Conservation (phyloP, 1,140 invertebrate genomes). For the Drosophila rhopaloa region DNA sequence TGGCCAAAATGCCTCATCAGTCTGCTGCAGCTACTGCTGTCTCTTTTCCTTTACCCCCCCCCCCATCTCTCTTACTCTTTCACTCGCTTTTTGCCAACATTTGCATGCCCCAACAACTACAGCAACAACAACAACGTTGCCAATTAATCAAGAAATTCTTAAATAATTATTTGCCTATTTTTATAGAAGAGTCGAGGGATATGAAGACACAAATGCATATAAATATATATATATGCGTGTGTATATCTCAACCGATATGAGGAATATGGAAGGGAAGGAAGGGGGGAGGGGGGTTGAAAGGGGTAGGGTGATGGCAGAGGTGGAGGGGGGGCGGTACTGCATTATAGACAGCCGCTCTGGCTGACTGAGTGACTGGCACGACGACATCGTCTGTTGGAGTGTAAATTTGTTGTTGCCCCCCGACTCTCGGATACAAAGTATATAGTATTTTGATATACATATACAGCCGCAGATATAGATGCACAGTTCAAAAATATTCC, state of each 20-base stretch:
- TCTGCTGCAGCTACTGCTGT: background rate
- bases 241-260: conserved; percentile 23
- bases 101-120: conserved; percentile 57
- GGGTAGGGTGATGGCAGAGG: too few relatives aligned
- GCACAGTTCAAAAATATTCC: background rate
- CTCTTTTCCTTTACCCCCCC: too few relatives aligned
- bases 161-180: conserved; percentile 84
- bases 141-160: conserved; percentile 84
- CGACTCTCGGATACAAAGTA: conserved; percentile 43
- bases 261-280: conserved; percentile 1
- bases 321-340: conserved; percentile 15
- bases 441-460: conserved; percentile 29
- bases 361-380: conserved; percentile 79
- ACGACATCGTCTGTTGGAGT: conserved; percentile 78
- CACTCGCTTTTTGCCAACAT: conserved; percentile 36
- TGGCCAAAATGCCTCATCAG: conserved; percentile 69
- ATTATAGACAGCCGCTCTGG: conserved; percentile 62
- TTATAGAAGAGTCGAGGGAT: conserved; percentile 57
- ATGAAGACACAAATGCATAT: conserved; percentile 31
- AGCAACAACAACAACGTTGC: conserved; percentile 57
- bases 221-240: background rate
- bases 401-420: conserved; percentile 71
- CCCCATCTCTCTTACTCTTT: background rate
- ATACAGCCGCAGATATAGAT: conserved; percentile 11
- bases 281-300: background rate